Base-by-base conservation (phyloP, 2,888 invertebrate species). In the Platycnemis pennipes region DNA sequence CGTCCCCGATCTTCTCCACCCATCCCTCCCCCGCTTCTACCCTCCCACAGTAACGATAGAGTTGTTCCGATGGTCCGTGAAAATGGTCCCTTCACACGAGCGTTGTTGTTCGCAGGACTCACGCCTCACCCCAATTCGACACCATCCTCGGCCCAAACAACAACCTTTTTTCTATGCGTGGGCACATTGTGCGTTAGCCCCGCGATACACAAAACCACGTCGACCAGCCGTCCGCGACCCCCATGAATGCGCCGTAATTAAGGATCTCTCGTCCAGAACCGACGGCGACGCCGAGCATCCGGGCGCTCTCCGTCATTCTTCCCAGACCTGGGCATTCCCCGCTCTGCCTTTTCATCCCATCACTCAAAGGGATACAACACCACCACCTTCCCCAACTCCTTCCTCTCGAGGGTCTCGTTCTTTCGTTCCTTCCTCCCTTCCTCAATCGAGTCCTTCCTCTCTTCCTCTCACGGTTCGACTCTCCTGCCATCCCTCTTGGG, bases 11-110 rank as follows among this genome's bases (percentile, higher is more conserved):
- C 45, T 46, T 22, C 42, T 22, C 87, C 26, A 45, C 26, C 87
- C 45, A 22, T 44, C 46, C 2, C 45, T n/a, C 45, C 87, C 46
- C 26, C 44, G 45, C 86, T 22, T n/a, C 86, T 44, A 22, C 11
- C 87, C 42, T 26, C 11, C 87, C 42, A 56, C 42, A 31, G 31
- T 2, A 19, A 42, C 63, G 91, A 91, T 91, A 63, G 91, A 91
- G 91, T 45, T 91, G 91, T 91, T 91, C 44, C 91, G 91, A 91
- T 91, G 91, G 91, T n/a, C 91, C 91, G 69, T 91, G 91, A 91
- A 91, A 91, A 91, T 91, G 91, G 91, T 91, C 26, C 91, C 63
- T 44, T 91, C 63, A 69, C 26, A 91, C 91, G 42, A 56, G 53
- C 26, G 44, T 13, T 63, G 37, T 63, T 91, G 63, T 69, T 53